These are phyloP conservation scores for Podarcis lilfordi DNA, from an alignment of 2,797 vertebrate genomes.

Conservation along the genomic window DNA sequence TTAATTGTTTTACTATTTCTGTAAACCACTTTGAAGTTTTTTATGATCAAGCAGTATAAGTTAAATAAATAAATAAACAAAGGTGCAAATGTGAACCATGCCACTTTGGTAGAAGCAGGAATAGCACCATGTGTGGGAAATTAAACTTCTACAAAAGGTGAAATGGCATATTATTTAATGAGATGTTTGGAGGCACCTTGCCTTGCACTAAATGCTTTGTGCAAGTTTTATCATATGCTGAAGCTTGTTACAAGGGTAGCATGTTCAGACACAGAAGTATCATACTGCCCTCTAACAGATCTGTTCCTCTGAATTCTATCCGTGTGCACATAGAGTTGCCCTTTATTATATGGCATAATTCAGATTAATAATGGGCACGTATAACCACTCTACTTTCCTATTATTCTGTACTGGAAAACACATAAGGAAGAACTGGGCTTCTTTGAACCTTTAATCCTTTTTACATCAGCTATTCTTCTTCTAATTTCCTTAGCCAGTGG, in stretches of 20 bases:
- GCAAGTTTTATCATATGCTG: neutral
- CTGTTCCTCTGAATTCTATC: neutral
- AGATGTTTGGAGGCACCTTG: neutral
- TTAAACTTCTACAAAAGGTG: neutral
- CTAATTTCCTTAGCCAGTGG: neutral
- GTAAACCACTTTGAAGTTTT: no score
- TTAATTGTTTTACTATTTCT: no score
- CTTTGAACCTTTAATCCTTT: neutral
- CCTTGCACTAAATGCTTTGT: neutral
- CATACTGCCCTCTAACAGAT: neutral
- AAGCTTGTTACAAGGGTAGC: neutral
- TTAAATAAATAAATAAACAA: neutral
- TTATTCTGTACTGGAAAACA: neutral
- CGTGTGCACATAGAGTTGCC: neutral
- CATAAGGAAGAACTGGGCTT: neutral
- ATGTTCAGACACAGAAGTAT: neutral
- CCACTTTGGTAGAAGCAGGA: neutral
- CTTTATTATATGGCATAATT: neutral
- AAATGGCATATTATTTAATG: neutral
- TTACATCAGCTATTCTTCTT: neutral
- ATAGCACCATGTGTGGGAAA: neutral
- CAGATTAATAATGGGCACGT: neutral
- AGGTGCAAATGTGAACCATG: neutral
- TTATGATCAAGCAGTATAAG: no score
- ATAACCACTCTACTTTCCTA: neutral